Base-by-base conservation (phyloP, 1,140 invertebrate genomes). In the Rhagoletis zephyria region DNA sequence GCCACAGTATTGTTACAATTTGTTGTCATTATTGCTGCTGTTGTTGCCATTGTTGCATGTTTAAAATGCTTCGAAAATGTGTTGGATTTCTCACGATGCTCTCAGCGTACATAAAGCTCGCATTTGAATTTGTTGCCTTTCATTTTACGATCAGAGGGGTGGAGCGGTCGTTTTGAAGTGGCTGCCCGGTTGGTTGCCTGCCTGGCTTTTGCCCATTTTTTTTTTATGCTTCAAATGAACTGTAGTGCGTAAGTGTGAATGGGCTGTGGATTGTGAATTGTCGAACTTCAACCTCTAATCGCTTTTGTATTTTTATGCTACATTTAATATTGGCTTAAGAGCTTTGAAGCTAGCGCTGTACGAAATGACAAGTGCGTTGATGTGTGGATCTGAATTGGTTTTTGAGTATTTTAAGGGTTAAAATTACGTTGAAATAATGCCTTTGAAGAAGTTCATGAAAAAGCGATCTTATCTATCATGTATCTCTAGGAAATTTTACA, bases 271-370 rank as follows among this genome's bases (percentile, higher is more conserved):
- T 30, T 30, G 30, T 81, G 85, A 85, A 85, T 85, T 85, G 59
- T 85, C 67, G 86, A 61, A 67, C 74, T 81, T 81, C 48, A 81
- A 86, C 59, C 74, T 86, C 40, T 88, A 88, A 88, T 88, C 87
- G 90, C 89, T 92, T 91, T 91, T 92, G 91, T 92, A 89, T 92
- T 92, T 92, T 92, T 92, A 92, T 92, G 91, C 91, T 92, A 92
- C 91, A 92, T 92, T 92, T 92, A 92, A 92, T 92, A 90, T 92
- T 92, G 91, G 91, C 91, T 92, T 92, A 92, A 92, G 90, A 92
- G 91, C 91, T 92, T 92, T 92, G 91, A 91, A 91, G 91, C 90
- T 91, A 91, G 88, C 59, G 30, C 40, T 40, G 14, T 91, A 59
- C 64, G 48, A 87, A 81, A 81, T 81, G 45, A 81, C 48, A 42